Conservation (phyloP, 2,113 vertebrate genomes). For the Vidua macroura region DNA sequence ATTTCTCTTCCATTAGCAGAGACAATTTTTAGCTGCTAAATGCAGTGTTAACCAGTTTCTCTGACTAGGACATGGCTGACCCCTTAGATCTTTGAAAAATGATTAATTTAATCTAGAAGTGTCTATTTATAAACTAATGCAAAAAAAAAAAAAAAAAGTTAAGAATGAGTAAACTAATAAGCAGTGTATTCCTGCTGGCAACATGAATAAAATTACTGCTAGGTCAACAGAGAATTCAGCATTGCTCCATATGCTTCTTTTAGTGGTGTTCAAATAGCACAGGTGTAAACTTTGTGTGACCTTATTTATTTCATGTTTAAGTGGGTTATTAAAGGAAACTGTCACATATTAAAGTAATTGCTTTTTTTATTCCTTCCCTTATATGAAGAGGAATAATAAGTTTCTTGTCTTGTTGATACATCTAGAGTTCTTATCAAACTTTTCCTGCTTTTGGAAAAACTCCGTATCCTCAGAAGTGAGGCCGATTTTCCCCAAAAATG, state of each 20-base stretch:
- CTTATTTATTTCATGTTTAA: background rate
- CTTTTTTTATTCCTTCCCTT: background rate
- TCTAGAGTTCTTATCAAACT: background rate
- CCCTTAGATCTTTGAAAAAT: slow-evolving; percentile 37
- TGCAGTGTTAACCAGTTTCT: slow-evolving; percentile 11
- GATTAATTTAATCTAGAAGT: slow-evolving; percentile 36
- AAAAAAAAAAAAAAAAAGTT: slow-evolving; percentile 24
- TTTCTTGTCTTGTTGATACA: background rate
- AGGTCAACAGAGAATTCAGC: background rate
- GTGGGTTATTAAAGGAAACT: background rate
- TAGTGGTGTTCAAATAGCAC: background rate
- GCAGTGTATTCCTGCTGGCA: slow-evolving; percentile 8
- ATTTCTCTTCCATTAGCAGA: slow-evolving; percentile 11
- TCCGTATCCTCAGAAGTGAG: background rate
- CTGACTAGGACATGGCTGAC: background rate
- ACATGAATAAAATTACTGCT: background rate
- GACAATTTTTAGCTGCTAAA: slow-evolving; percentile 40
- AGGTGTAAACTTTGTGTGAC: background rate
- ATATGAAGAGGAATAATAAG: background rate
- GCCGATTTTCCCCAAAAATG: background rate
- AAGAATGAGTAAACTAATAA: slow-evolving; percentile 23
- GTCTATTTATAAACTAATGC: slow-evolving; percentile 21
- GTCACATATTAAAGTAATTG: background rate
- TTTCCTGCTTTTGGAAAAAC: background rate
- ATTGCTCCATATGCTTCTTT: background rate